Conservation (phyloP, 2,797 vertebrate genomes). For the Harpagifer antarcticus region DNA sequence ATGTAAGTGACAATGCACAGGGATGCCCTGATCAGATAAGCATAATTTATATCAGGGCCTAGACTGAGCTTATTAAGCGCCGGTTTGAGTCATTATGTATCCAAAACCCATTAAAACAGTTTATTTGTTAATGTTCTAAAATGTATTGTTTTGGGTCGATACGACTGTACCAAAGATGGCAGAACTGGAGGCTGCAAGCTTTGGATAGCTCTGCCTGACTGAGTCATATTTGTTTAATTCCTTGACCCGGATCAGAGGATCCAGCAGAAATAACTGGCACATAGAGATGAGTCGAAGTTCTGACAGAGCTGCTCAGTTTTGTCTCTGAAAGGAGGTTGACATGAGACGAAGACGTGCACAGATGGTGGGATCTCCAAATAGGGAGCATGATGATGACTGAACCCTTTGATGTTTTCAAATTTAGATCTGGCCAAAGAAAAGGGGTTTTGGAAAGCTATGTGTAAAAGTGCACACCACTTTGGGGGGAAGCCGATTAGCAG, state of each 20-base stretch:
- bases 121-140: slow-evolving; percentile 22
- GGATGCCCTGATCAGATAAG: slow-evolving; percentile 20
- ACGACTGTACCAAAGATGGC: slow-evolving; percentile 45
- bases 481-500: slow-evolving; percentile 30
- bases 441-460: slow-evolving; percentile 30
- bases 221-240: slow-evolving; percentile 48
- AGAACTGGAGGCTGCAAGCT: slow-evolving; percentile 28
- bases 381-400: slow-evolving; percentile 31
- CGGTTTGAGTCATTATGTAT: background rate
- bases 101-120: slow-evolving; percentile 3
- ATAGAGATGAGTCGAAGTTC: slow-evolving; percentile 52
- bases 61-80: slow-evolving; percentile 14
- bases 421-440: slow-evolving; percentile 35
- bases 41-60: background rate
- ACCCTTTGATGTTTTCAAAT: slow-evolving; percentile 43
- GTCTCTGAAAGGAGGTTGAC: slow-evolving; percentile 41
- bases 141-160: background rate
- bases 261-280: slow-evolving; percentile 48
- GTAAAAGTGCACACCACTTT: slow-evolving; percentile 15
- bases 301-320: slow-evolving; percentile 14
- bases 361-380: slow-evolving; percentile 42
- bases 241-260: slow-evolving; percentile 56
- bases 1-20: background rate
- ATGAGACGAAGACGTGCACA: slow-evolving; percentile 34
- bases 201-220: slow-evolving; percentile 26